Conservation (phyloP, 1,140 invertebrate species). For the Drosophila cardini region DNA sequence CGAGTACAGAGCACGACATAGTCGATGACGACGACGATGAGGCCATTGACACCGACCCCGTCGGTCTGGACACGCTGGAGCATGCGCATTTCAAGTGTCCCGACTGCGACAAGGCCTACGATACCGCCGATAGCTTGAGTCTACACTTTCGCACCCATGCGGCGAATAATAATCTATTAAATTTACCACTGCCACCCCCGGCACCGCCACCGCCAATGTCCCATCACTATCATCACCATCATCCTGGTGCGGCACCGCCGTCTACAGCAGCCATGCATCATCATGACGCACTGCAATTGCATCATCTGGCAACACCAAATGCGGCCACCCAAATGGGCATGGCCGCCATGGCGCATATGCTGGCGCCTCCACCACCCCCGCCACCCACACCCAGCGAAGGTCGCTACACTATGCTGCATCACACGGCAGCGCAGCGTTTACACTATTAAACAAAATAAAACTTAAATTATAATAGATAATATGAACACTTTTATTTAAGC, state of each 20-base stretch:
- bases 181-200: constrained; percentile 63
- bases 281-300: constrained; percentile 63
- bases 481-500: constrained; percentile 73
- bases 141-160: constrained; percentile 79
- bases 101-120: constrained; percentile 82
- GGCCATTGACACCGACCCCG: constrained; percentile 75
- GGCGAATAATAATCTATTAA: constrained; percentile 66
- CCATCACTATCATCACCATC: constrained; percentile 68
- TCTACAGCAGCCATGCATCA: constrained; percentile 55
- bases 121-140: constrained; percentile 73
- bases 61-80: constrained; percentile 65
- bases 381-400: constrained; percentile 69
- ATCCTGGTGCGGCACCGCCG: constrained; percentile 42
- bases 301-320: constrained; percentile 69
- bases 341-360: constrained; percentile 77
- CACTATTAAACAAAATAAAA: constrained; percentile 53
- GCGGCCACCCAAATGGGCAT: constrained; percentile 76
- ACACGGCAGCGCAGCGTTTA: constrained; percentile 65
- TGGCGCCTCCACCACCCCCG: constrained; percentile 74
- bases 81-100: constrained; percentile 79
- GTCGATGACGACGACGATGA: constrained; percentile 77
- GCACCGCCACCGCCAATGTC: constrained; percentile 67
- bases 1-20: constrained; percentile 63
- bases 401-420: constrained; percentile 72
- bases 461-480: constrained; percentile 37